Percentiles rank a stretch among this genome's conserved stretches.
Evolutionary conservation across 2,888 invertebrate species (phyloP).

Genomic region (Thera britannica): DNA sequence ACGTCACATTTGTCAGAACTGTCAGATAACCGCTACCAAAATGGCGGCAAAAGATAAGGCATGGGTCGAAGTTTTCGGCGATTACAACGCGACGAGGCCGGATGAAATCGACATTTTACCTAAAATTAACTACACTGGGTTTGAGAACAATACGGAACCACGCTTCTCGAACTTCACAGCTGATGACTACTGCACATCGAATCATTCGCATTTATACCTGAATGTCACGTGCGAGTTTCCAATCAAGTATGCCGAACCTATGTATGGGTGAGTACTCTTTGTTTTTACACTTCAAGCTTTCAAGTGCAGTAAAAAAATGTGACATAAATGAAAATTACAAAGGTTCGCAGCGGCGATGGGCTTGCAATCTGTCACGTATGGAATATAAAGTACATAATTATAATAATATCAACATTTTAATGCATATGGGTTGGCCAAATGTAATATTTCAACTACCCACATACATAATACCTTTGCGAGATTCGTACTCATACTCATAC

Average conservation of each 20-base stretch:
- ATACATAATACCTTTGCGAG: no score
- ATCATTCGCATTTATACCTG: conserved; percentile 77
- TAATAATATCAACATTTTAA: no score
- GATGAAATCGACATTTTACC: conserved; percentile 31
- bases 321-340: no score
- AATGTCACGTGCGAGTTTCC: conserved; percentile 88
- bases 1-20: conserved; percentile 54
- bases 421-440: no score
- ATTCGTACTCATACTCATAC: no score
- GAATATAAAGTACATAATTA: no score
- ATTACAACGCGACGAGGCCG: conserved; percentile 51
- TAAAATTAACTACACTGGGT: conserved; percentile 50
- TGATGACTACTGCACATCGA: conserved; percentile 74
- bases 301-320: no score
- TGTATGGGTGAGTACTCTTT: conserved; percentile 85
- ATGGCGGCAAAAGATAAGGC: conserved; percentile 68
- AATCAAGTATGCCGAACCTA: conserved; percentile 87
- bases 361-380: no score
- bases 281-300: no score
- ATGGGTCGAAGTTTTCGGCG: conserved; percentile 64
- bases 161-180: conserved; percentile 69
- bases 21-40: conserved; percentile 58
- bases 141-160: conserved; percentile 58
- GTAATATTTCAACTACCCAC: no score
- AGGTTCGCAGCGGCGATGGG: no score